These are phyloP conservation scores for Parnassius apollo DNA, from an alignment of 2,888 invertebrate genomes.

Conservation along the genomic window DNA sequence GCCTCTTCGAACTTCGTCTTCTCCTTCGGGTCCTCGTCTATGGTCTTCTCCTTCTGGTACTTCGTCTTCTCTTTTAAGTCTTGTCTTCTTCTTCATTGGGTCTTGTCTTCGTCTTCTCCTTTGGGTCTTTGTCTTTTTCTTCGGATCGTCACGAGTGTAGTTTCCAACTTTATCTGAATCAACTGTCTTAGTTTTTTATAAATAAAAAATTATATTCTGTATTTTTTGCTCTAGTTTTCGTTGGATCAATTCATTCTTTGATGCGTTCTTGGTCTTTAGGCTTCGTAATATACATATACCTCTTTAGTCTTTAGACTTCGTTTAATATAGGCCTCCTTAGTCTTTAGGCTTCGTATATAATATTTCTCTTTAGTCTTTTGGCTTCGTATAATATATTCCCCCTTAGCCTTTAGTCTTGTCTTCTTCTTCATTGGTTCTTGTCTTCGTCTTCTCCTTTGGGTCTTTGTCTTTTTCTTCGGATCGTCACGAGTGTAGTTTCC, in stretches of 20 bases:
- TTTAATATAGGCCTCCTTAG: no score
- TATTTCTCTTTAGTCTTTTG: no score
- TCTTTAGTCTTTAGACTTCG: no score
- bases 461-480: constrained; percentile 18
- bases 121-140: neutral
- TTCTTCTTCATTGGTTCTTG: neutral
- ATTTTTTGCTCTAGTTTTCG: neutral
- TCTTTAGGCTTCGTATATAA: no score
- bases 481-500: neutral
- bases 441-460: constrained; percentile 6
- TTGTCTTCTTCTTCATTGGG: neutral
- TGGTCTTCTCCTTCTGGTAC: neutral
- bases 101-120: constrained; percentile 10
- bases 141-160: no score
- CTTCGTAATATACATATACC: no score
- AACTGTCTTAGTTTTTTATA: no score
- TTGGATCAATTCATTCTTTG: neutral
- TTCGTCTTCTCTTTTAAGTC: neutral
- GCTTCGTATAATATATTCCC: no score
- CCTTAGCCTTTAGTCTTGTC: no score
- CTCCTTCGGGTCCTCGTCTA: neutral
- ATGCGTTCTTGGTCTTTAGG: neutral
- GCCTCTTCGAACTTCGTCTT: constrained; percentile 7
- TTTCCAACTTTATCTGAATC: no score
- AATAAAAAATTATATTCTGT: no score